These are phyloP conservation scores for Suncus etruscus DNA, from an alignment of 2,113 vertebrate species.

Conservation along the genomic window DNA sequence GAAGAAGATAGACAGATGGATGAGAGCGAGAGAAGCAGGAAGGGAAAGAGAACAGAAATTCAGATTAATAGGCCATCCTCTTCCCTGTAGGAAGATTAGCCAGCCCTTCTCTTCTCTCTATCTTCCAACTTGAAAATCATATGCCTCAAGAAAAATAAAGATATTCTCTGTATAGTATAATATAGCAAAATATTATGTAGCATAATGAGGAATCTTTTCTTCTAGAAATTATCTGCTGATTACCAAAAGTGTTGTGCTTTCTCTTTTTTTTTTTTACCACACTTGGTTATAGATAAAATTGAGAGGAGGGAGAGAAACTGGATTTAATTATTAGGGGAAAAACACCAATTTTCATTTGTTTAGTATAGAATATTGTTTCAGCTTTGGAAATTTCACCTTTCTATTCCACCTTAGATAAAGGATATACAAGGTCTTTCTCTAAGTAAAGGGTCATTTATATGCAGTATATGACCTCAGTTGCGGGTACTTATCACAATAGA, in stretches of 20 bases:
- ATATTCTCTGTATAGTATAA: not conserved
- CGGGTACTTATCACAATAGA: conserved; percentile 26
- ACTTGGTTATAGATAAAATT: not conserved
- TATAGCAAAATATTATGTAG: not conserved
- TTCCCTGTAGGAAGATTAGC: not conserved
- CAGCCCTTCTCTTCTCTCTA: not conserved
- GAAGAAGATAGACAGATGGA: not conserved
- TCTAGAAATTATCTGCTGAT: conserved; percentile 11
- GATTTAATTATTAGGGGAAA: conserved; percentile 7
- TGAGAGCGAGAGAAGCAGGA: not conserved
- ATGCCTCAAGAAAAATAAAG: conserved; percentile 25
- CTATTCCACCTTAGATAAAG: not conserved
- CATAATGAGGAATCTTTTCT: conserved; percentile 26
- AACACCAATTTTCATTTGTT: conserved; percentile 28
- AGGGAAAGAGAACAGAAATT: not conserved
- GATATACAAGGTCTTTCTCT: not conserved
- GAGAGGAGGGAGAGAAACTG: conserved; percentile 7
- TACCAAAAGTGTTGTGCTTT: not conserved
- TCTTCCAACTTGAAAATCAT: not conserved
- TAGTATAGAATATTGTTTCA: conserved; percentile 12
- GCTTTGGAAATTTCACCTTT: not conserved
- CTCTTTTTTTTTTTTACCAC: conserved; percentile 56
- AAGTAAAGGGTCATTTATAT: conserved; percentile 19
- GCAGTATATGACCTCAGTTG: not conserved
- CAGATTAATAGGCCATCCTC: too few species aligned